Percentiles rank a stretch among this genome's conserved stretches.
phyloP scores from a whole-genome alignment of 2,888 invertebrate genomes.

The Andrena bicolor region DNA sequence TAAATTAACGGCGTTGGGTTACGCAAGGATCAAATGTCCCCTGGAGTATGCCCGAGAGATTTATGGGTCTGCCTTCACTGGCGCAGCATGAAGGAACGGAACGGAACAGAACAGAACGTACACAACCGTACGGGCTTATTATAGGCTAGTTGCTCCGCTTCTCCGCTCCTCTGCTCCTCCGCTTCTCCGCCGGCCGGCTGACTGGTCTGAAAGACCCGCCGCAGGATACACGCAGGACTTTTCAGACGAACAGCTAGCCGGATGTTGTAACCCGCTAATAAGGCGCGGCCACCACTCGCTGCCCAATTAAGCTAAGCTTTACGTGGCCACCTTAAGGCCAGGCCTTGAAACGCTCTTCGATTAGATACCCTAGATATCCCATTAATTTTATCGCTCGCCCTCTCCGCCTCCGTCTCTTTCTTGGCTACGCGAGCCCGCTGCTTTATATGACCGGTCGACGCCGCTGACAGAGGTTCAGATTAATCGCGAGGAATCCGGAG shows the following conservation, averaged over 20 bases:
- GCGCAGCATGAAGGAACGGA: slow-evolving; percentile 83
- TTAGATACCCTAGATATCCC: slow-evolving; percentile 79
- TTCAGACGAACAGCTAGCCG: slow-evolving; percentile 83
- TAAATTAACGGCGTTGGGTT: slow-evolving; percentile 85
- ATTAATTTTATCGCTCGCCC: slow-evolving; percentile 78
- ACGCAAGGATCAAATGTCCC: slow-evolving; percentile 85
- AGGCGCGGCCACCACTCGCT: slow-evolving; percentile 81
- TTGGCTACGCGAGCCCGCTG: slow-evolving; percentile 42
- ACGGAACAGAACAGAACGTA: slow-evolving; percentile 81
- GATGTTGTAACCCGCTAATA: slow-evolving; percentile 83
- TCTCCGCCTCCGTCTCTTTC: slow-evolving; percentile 3
- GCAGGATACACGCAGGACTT: slow-evolving; percentile 83
- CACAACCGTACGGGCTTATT: slow-evolving; percentile 82
- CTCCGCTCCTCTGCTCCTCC: slow-evolving; percentile 71
- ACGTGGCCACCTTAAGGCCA: slow-evolving; percentile 78
- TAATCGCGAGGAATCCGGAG: slow-evolving; percentile 60
- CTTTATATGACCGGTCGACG: slow-evolving; percentile 60
- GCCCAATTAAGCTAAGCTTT: slow-evolving; percentile 83
- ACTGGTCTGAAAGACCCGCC: slow-evolving; percentile 77
- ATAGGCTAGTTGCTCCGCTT: slow-evolving; percentile 81
- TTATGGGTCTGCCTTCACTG: slow-evolving; percentile 84
- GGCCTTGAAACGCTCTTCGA: slow-evolving; percentile 79
- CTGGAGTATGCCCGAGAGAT: slow-evolving; percentile 84
- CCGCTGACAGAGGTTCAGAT: slow-evolving; percentile 65
- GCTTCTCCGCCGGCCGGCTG: slow-evolving; percentile 55